These are phyloP conservation scores for Callinectes sapidus DNA, from an alignment of 2,888 invertebrate genomes.

Conservation along the genomic window DNA sequence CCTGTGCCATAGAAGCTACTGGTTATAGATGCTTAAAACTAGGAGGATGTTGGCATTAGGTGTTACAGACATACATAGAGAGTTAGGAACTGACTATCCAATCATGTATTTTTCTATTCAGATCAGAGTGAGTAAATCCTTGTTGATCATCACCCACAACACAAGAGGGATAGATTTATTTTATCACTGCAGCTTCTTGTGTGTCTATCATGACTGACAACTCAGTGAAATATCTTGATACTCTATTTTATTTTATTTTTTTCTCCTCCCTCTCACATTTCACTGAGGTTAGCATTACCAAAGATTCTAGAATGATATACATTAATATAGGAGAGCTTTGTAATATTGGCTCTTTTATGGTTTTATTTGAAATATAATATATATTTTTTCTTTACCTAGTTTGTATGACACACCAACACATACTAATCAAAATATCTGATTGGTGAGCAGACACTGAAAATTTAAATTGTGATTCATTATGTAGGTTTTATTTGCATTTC, in stretches of 20 bases:
- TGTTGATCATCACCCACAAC: constrained; percentile 40
- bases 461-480: constrained; percentile 18
- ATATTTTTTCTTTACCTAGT: constrained; percentile 5
- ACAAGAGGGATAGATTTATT: constrained; percentile 50
- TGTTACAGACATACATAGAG: constrained; percentile 44
- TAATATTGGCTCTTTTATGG: constrained; percentile 20
- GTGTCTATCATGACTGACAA: constrained; percentile 44
- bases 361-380: constrained; percentile 18
- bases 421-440: neutral
- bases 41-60: constrained; percentile 49
- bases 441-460: neutral
- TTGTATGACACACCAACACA: constrained; percentile 4
- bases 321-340: constrained; percentile 30
- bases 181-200: constrained; percentile 46
- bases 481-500: neutral
- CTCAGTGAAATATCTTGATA: constrained; percentile 45
- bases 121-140: constrained; percentile 44
- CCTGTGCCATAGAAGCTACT: constrained; percentile 53
- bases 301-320: constrained; percentile 50
- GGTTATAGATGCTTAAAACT: constrained; percentile 44
- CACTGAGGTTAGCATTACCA: constrained; percentile 42
- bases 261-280: neutral
- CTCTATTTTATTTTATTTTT: neutral
- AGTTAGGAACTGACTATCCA: constrained; percentile 46
- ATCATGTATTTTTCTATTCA: constrained; percentile 57